Percentiles rank a stretch among this genome's conserved stretches.
Evolutionary conservation across 2,113 vertebrate genomes (phyloP).

Genomic region (Labeo catla): DNA sequence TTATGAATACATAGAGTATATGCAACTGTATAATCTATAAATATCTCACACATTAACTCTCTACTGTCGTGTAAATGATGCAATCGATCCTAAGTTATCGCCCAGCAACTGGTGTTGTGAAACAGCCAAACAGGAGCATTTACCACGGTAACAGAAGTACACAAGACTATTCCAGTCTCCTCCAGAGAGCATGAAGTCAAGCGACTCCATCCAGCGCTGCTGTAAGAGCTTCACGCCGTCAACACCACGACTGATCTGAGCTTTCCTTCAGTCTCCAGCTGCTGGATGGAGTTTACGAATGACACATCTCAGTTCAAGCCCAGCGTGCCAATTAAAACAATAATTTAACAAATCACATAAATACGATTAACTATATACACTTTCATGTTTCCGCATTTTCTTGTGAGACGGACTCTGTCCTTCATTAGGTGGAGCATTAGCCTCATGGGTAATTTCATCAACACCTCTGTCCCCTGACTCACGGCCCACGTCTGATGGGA

Average conservation of each 20-base stretch:
- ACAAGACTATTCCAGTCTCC: constrained; percentile 29
- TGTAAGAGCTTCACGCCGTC: neutral
- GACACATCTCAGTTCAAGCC: neutral
- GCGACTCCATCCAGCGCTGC: neutral
- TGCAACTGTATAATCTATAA: neutral
- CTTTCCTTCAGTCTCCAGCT: too few species aligned
- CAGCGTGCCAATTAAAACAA: neutral
- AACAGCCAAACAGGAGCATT: constrained; percentile 54
- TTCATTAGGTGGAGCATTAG: constrained; percentile 22
- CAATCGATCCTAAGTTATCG: neutral
- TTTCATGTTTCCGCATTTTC: neutral
- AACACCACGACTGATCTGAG: neutral
- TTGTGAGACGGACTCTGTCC: neutral
- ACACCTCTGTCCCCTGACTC: constrained; percentile 60
- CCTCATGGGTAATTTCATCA: constrained; percentile 59
- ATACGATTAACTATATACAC: neutral
- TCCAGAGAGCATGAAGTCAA: neutral
- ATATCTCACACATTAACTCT: neutral
- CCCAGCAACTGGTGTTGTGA: constrained; percentile 31
- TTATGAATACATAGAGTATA: neutral
- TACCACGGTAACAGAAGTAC: constrained; percentile 68
- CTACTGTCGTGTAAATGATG: neutral
- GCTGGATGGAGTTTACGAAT: neutral
- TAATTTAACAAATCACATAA: neutral
- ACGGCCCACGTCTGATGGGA: neutral